Percentiles rank a stretch among this genome's conserved stretches.
Conservation (phyloP, 2,113 vertebrate species). For the Tachuris rubrigastra region DNA sequence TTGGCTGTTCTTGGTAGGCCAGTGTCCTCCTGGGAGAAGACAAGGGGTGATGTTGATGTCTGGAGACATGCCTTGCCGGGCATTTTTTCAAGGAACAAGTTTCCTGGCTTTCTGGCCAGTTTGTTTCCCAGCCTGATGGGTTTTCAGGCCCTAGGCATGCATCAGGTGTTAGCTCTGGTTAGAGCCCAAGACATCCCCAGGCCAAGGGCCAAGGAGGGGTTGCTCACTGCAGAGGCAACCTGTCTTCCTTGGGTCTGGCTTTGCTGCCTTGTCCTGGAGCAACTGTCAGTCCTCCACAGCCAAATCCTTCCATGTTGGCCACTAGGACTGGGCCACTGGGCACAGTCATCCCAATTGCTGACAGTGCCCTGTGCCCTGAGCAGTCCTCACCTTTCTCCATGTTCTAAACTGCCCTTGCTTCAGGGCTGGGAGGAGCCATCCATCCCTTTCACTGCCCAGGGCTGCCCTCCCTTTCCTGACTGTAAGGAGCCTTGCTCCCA, state of each 20-base stretch:
- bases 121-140: neutral
- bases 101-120: neutral
- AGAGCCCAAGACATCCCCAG: neutral
- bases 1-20: neutral
- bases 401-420: neutral
- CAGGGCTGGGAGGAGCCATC: neutral
- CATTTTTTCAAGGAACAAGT: neutral
- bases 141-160: neutral
- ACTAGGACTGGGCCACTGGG: neutral
- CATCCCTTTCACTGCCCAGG: neutral
- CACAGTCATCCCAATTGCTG: neutral
- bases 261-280: neutral
- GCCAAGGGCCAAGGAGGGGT: neutral
- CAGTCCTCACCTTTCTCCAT: neutral
- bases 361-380: neutral
- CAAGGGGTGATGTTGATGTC: neutral
- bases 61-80: neutral
- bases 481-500: neutral
- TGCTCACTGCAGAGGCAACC: neutral
- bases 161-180: neutral
- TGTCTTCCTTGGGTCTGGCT: neutral
- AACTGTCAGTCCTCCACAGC: neutral
- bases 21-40: neutral
- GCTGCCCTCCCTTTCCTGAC: neutral
- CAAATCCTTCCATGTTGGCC: fast-evolving